Conservation (phyloP, 2,113 vertebrate species). For the Laticauda laticaudata region DNA sequence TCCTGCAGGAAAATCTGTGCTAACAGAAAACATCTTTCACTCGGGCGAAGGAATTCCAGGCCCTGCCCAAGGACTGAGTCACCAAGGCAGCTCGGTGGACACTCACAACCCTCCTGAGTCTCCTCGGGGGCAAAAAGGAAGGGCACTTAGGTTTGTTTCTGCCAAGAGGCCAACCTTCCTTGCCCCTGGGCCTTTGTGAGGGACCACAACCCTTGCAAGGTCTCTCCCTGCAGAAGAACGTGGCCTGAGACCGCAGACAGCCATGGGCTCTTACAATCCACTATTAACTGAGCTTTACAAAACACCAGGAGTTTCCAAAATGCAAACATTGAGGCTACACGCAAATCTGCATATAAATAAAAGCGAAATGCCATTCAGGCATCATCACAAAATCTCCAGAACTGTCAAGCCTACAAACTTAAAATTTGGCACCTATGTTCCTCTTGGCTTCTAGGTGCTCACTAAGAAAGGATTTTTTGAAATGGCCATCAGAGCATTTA, state of each 20-base stretch:
- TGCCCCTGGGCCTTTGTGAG: neutral
- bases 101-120: neutral
- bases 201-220: neutral
- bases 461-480: too few species aligned
- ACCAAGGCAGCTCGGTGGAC: neutral
- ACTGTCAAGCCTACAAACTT: too few species aligned
- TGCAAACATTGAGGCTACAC: neutral
- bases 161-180: neutral
- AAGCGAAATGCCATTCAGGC: too few species aligned
- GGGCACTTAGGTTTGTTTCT: neutral
- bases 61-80: neutral
- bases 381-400: too few species aligned
- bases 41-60: neutral
- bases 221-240: neutral
- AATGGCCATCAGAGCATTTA: too few species aligned
- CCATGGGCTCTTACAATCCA: rapidly evolving
- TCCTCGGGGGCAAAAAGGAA: neutral
- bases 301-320: neutral
- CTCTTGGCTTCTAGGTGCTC: too few species aligned
- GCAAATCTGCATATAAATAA: neutral
- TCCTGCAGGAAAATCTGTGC: neutral
- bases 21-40: neutral
- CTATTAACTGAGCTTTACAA: neutral
- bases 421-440: too few species aligned
- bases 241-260: neutral